Evolutionary conservation across 2,797 vertebrate genomes (phyloP).

Genomic region (Acomys russatus): DNA sequence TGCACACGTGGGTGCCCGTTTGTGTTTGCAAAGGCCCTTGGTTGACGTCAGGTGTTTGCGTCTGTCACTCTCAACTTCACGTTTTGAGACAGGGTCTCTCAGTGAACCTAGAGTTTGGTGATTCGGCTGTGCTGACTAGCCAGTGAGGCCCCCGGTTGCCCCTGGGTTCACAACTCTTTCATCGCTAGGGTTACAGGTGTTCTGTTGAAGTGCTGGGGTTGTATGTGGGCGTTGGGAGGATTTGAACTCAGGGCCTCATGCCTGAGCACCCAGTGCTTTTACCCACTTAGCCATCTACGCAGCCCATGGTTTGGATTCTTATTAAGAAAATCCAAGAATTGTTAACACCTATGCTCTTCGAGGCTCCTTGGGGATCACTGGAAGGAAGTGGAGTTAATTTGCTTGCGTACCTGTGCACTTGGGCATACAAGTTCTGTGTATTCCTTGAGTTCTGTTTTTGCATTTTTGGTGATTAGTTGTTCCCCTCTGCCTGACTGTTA

Average conservation of each 20-base stretch:
- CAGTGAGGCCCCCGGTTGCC: neutral
- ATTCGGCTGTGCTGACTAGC: neutral
- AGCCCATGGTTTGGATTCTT: neutral
- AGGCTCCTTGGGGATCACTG: neutral
- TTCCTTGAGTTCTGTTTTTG: neutral
- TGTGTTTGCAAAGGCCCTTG: neutral
- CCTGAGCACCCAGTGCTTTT: neutral
- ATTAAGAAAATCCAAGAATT: neutral
- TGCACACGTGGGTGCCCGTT: too few species aligned
- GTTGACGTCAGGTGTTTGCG: neutral
- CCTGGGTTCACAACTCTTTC: neutral
- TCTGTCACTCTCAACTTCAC: neutral
- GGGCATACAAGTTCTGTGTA: neutral
- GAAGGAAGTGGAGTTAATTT: neutral
- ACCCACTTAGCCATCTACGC: too few species aligned
- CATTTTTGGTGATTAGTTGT: neutral
- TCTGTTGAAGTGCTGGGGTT: neutral
- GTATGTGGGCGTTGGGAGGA: neutral
- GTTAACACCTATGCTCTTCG: neutral
- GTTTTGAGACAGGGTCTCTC: neutral
- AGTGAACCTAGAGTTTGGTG: neutral
- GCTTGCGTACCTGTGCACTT: neutral
- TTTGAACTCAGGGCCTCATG: neutral
- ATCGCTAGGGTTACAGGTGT: neutral
- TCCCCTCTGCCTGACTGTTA: neutral